Evolutionary conservation across 2,113 vertebrate genomes (phyloP).

Genomic region (Caloenas nicobarica): DNA sequence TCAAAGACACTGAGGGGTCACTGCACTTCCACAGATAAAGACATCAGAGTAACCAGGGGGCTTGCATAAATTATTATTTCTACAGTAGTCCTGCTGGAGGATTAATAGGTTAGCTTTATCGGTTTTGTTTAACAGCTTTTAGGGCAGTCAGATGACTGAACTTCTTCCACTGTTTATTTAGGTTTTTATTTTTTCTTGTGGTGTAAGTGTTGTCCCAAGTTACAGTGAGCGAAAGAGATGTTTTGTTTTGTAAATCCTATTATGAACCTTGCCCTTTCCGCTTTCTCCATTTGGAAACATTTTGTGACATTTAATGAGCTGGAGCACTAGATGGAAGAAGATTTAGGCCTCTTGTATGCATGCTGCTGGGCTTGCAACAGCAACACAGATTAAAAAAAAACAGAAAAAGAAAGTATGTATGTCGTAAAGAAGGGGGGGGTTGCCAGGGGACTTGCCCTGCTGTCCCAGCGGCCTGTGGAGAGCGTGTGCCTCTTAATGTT

Average conservation of each 20-base stretch:
- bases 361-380: not conserved
- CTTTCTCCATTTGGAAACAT: conserved; percentile 11
- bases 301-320: conserved; percentile 51
- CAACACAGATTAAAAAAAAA: not conserved
- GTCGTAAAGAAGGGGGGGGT: not conserved
- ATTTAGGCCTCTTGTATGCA: not conserved
- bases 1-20: conserved; percentile 53
- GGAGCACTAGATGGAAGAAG: not conserved
- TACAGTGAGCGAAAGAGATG: conserved; percentile 8
- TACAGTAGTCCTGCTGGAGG: conserved; percentile 44
- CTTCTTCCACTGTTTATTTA: not conserved
- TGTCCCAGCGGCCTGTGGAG: rapidly evolving
- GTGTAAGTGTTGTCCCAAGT: not conserved
- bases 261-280: conserved; percentile 6
- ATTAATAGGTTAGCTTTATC: conserved; percentile 60
- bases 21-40: conserved; percentile 42
- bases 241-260: conserved; percentile 46
- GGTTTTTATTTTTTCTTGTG: not conserved
- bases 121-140: conserved; percentile 28
- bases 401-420: not conserved
- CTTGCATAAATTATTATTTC: conserved; percentile 57
- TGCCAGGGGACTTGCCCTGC: not conserved
- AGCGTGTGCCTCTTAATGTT: not conserved
- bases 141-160: conserved; percentile 39
- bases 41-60: not conserved